These are phyloP conservation scores for Stegastes partitus DNA, from an alignment of 2,113 vertebrate genomes.

Conservation along the genomic window DNA sequence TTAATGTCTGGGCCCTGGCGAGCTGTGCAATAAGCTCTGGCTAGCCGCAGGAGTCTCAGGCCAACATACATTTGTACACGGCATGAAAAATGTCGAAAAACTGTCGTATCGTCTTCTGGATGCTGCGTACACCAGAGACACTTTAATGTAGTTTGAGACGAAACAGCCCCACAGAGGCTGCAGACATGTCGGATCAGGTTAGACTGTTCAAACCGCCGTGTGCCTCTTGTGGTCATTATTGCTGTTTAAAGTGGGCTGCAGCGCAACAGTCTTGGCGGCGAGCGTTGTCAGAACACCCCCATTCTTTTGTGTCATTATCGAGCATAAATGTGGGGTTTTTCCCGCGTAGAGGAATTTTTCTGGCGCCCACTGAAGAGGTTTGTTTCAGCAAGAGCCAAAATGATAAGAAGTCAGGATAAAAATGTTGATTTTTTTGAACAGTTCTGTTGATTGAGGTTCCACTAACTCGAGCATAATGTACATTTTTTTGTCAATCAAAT, in stretches of 20 bases:
- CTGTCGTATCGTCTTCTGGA: background rate
- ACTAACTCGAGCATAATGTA: too few species aligned
- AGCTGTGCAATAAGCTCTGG: slow-evolving; percentile 8
- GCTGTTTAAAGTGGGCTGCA: slow-evolving; percentile 35
- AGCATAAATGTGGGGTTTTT: background rate
- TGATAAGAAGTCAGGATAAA: too few species aligned
- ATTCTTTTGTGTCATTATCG: slow-evolving; percentile 20
- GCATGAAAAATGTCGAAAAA: slow-evolving; percentile 25
- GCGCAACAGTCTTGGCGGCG: slow-evolving; percentile 21
- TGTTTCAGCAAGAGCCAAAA: too few species aligned
- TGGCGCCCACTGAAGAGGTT: too few species aligned
- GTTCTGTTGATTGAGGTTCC: too few species aligned
- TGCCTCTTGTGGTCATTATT: slow-evolving; percentile 33
- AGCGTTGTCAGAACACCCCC: slow-evolving; percentile 15
- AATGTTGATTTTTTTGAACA: too few species aligned
- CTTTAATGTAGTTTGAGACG: slow-evolving; percentile 47
- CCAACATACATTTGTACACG: slow-evolving; percentile 11
- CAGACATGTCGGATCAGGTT: slow-evolving; percentile 61
- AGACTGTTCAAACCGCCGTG: slow-evolving; percentile 21
- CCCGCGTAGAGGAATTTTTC: too few species aligned
- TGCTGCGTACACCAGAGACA: slow-evolving; percentile 7
- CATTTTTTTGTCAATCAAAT: too few species aligned
- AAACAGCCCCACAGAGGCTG: slow-evolving; percentile 29
- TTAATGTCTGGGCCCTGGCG: slow-evolving; percentile 48
- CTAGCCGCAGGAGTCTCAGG: slow-evolving; percentile 26